Evolutionary conservation across 37 sponge, comb jelly and placozoan species (phyloP).

Genomic region (Ephydatia muelleri): DNA sequence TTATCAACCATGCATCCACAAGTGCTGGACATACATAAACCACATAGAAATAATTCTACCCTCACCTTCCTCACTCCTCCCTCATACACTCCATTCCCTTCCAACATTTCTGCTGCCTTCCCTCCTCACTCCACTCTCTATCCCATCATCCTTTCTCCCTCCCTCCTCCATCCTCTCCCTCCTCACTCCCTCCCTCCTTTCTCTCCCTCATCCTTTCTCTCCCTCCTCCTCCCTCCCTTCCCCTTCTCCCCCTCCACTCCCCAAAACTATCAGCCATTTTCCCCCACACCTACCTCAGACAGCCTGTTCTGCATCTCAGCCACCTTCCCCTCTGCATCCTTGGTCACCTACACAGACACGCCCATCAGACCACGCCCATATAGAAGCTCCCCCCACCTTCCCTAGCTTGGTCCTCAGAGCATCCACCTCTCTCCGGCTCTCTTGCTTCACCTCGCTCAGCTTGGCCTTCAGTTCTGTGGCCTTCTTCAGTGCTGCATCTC

Average conservation of each 20-base stretch:
- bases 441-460: constrained; percentile 46
- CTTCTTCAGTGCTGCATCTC: constrained; percentile 31
- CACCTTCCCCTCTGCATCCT: constrained; percentile 31
- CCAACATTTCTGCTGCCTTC: background rate
- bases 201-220: background rate
- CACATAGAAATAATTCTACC: background rate
- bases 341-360: constrained; percentile 30
- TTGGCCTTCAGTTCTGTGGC: constrained; percentile 42
- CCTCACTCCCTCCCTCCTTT: background rate
- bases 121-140: background rate
- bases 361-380: background rate
- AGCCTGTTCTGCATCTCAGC: constrained; percentile 39
- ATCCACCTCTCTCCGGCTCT: constrained; percentile 43
- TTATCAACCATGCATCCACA: no score
- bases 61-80: background rate
- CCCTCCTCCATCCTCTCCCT: background rate
- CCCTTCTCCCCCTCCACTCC: background rate
- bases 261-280: background rate
- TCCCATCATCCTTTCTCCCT: background rate
- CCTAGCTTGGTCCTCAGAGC: constrained; percentile 39
- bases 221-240: background rate
- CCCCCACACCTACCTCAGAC: constrained; percentile 3
- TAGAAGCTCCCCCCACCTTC: constrained; percentile 11
- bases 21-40: no score
- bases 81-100: no score